Base-by-base conservation (phyloP, 2,888 invertebrate species). In the Caenorhabditis auriculariae region DNA sequence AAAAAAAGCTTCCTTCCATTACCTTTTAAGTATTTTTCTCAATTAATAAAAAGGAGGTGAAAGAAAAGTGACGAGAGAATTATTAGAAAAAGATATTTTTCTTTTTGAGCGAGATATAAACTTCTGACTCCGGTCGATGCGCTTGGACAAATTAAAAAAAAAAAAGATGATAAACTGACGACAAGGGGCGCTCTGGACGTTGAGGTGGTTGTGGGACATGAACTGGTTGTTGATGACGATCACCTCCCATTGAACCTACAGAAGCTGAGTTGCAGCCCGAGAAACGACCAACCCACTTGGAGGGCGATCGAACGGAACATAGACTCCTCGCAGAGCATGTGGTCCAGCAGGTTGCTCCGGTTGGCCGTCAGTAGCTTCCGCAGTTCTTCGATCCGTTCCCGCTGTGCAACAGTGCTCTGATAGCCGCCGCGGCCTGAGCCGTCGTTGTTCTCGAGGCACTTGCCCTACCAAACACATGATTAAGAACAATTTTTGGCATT, bases 171-270 rank as follows among this genome's bases (percentile, higher is more conserved):
- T 26, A 43, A 44, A 61, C 74, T 67, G 28, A 78, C 76, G 54
- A 29, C 54, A 61, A 0, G 77, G 75, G 3, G 67, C 61, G 12
- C 65, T 62, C 12, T 55, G 49, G 3, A 58, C 45, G 3, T 62
- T 56, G 7, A 75, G 48, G 23, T 68, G 63, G 41, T 73, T 67
- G 23, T 77, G 77, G 9, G 56, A 52, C 59, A 78, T 62, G 53
- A 79, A 79, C 24, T 55, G 62, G 17, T 65, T 64, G 56, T 75
- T 73, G 24, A 80, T 61, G 6, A 60, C 54, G 19, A 77, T 70
- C 9, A 79, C 66, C 17, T 65, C 60, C 79, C 79, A 79, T 60
- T 79, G 78, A 45, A 78, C 74, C 62, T 79, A 76, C 12, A 66
- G 48, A 17, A 53, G 49, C 19, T 57, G 15, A 47, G 29, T n/a